Evolutionary conservation across 2,797 vertebrate genomes (phyloP), one percentile per base, ranked within the genome.

Genomic region (Gorsachius magnificus): DNA sequence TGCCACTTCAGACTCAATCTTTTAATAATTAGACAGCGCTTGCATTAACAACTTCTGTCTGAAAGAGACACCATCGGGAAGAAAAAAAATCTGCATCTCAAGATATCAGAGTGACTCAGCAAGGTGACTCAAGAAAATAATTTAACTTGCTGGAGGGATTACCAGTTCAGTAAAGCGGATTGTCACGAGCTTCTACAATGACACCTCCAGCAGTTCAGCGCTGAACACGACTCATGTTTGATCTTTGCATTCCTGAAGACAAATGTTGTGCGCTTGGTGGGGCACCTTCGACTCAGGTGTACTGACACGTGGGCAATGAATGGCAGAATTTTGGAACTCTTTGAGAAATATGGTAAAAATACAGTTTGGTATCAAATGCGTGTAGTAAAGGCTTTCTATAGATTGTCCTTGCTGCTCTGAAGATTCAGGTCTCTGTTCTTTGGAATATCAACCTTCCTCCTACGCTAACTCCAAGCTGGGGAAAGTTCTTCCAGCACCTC

Each of bases 211-310:
- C 77, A 36, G 16, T 13, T 60, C 31, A 43, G 15, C 28, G 38
- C 33, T 3, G 33, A 86, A 43, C 41, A 28, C 71, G 71, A 17
- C 20, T n/a, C 35, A 9, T 1, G 2, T 26, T n/a, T 28, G 17
- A 18, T 24, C 75, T 69, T 38, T 41, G 28, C 31, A 26, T 20
- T 74, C 38, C 54, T 1, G 1, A 57, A 48, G 43, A 26, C 53
- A 66, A 64, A 57, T 4, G 10, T 2, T 24, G 29, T 48, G 41
- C 0, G 0, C 45, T 51, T 28, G 8, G 18, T 5, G 18, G 8
- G 26, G 16, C 6, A 35, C 14, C 61, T 58, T 38, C 22, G n/a
- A 36, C 31, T 38, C 8, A 12, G 11, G 20, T 20, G 21, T 3
- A 20, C 48, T 16, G 24, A 33, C 54, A 66, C 21, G 36, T 0